Conservation (phyloP, 2,797 vertebrate species). For the Phataginus tricuspis region DNA sequence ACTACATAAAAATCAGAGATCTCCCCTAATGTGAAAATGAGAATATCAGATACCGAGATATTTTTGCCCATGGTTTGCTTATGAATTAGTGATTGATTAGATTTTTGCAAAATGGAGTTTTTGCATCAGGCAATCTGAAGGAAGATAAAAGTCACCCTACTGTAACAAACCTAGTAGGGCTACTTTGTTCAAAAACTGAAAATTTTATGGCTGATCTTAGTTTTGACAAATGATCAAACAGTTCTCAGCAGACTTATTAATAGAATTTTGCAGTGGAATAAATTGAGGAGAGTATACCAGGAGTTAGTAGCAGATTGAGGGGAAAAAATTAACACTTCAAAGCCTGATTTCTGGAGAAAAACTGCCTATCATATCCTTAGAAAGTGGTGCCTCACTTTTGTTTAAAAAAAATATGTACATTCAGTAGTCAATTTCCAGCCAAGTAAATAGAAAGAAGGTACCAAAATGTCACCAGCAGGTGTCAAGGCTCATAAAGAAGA, state of each 20-base stretch:
- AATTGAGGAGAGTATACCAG: constrained; percentile 33
- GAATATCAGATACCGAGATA: neutral
- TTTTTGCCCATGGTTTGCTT: neutral
- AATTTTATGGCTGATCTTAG: constrained; percentile 47
- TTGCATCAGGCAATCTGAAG: neutral
- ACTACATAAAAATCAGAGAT: neutral
- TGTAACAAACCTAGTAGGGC: neutral
- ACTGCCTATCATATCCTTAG: neutral
- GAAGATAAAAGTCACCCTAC: constrained; percentile 8
- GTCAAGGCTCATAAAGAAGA: neutral
- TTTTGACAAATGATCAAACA: constrained; percentile 67
- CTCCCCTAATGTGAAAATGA: neutral
- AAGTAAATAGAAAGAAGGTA: neutral
- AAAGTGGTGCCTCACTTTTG: neutral
- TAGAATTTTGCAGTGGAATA: constrained; percentile 36
- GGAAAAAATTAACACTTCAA: neutral
- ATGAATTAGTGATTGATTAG: neutral
- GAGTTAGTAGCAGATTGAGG: constrained; percentile 15
- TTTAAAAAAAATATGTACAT: neutral
- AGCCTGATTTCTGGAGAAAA: neutral
- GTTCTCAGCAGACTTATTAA: constrained; percentile 42
- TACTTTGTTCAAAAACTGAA: constrained; percentile 35
- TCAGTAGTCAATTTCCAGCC: neutral
- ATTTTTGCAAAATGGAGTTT: neutral
- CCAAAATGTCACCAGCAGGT: neutral